These are phyloP conservation scores for Chionoecetes opilio DNA, from an alignment of 1,140 invertebrate genomes.

Conservation along the genomic window DNA sequence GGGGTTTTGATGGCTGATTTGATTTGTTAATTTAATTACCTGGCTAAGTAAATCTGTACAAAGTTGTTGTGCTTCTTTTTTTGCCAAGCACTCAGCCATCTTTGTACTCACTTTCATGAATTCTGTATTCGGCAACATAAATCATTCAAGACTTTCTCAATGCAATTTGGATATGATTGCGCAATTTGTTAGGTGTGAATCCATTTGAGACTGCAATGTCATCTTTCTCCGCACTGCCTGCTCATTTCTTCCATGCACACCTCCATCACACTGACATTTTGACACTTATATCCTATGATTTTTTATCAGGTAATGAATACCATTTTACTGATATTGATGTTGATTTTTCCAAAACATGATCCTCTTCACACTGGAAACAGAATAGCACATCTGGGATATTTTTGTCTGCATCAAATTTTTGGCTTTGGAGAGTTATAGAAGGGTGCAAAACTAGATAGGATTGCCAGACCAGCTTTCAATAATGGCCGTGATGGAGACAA, in stretches of 20 bases:
- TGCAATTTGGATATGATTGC: background rate
- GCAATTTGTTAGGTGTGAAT: background rate
- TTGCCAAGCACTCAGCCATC: too few relatives aligned
- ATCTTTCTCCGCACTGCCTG: background rate
- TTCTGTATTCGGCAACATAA: background rate
- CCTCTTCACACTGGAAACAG: background rate
- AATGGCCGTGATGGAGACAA: background rate
- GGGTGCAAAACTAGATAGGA: background rate
- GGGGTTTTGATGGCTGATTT: too few relatives aligned
- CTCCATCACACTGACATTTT: background rate
- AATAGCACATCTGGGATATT: background rate
- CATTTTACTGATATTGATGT: background rate
- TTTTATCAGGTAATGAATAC: background rate
- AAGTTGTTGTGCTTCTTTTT: too few relatives aligned
- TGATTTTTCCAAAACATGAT: background rate
- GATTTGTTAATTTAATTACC: too few relatives aligned
- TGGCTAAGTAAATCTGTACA: too few relatives aligned
- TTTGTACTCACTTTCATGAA: background rate
- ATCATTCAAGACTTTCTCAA: background rate
- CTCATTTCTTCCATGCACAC: background rate
- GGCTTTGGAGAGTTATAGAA: background rate
- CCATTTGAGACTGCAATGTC: background rate
- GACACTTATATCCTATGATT: slow-evolving; percentile 12
- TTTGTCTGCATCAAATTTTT: background rate
- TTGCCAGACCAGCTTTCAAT: background rate